Evolutionary conservation across 2,888 invertebrate genomes (phyloP), one percentile per base, ranked within the genome.

Genomic region (Sthenelais limicola): DNA sequence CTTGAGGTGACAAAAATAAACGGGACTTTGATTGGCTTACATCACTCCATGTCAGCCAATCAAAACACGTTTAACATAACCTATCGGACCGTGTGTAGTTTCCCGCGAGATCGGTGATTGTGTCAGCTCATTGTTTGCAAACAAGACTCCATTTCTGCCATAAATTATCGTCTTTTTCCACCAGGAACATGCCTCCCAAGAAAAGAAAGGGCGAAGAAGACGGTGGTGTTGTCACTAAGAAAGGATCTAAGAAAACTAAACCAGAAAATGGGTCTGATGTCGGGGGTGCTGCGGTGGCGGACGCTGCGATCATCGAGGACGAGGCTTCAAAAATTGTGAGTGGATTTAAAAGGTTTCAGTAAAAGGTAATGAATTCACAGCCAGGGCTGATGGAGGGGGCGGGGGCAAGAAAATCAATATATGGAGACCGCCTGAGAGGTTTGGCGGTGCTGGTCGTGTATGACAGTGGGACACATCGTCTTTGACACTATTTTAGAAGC

Each of bases 101-200:
- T 62, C 62, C 62, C 62, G 62, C 62, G 38, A 62, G 62, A 62
- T 62, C 21, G 62, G 62, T 26, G 38, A 38, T 18, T 9, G 62
- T 28, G 43, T 43, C 35, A 2, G 33, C 51, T 68, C 49, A 68
- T 68, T 68, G 68, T 68, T 68, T 68, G n/a, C 33, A 67, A 30
- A 48, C 1, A 43, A 67, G 38, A 9, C 18, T 3, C n/a, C 21
- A 38, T 30, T 49, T 68, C 43, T 33, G 26, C 68, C 51, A 49
- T 48, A 30, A 68, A 48, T 68, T 32, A 68, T 48, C 48, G 28
- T 18, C 48, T 1, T 32, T 35, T 68, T 49, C 4, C n/a, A 43
- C 51, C 51, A 70, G 43, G 24, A 76, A 73, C 71, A 82, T 82
- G 81, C 82, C 83, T 70, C 82, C 83, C 35, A 84, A 82, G 75